These are phyloP conservation scores for Bilobella aurantiaca DNA, from an alignment of 1,140 invertebrate species.

Conservation along the genomic window DNA sequence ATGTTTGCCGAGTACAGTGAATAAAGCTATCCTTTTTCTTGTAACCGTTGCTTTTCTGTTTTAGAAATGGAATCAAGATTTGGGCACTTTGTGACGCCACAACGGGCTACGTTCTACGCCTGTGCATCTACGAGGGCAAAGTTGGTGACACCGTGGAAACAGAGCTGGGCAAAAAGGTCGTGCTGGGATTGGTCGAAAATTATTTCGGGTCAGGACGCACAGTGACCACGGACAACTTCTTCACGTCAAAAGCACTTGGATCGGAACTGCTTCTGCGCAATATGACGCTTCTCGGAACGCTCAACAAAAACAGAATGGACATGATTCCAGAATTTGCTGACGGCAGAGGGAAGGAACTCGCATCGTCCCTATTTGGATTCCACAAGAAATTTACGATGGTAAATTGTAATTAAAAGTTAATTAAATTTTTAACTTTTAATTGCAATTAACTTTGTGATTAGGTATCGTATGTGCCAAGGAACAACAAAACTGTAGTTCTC, in stretches of 20 bases:
- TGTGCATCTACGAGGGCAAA: not conserved
- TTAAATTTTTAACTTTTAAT: too few species aligned
- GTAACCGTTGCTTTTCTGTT: not conserved
- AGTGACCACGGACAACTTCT: slow-evolving; percentile 3
- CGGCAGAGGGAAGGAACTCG: not conserved
- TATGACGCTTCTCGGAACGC: not conserved
- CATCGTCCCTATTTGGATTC: not conserved
- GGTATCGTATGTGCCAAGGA: not conserved
- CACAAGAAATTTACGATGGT: not conserved
- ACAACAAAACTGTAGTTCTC: slow-evolving; percentile 1
- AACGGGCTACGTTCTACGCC: not conserved
- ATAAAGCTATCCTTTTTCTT: too few species aligned
- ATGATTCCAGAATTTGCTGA: not conserved
- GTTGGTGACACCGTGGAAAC: not conserved
- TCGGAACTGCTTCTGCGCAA: not conserved
- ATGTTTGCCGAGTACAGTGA: too few species aligned
- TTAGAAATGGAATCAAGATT: slow-evolving; percentile 29
- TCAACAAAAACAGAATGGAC: not conserved
- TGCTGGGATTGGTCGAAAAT: not conserved
- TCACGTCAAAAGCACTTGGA: not conserved
- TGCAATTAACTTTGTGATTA: not conserved
- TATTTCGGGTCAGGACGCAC: not conserved
- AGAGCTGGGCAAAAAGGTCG: not conserved
- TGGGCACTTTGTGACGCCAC: slow-evolving; percentile 30
- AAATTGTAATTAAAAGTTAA: not conserved